A percentile compares a stretch with the other conserved stretches of the same genome.
These are phyloP conservation scores for Danionella dracula DNA, from an alignment of 2,797 vertebrate species.

Conservation along the genomic window DNA sequence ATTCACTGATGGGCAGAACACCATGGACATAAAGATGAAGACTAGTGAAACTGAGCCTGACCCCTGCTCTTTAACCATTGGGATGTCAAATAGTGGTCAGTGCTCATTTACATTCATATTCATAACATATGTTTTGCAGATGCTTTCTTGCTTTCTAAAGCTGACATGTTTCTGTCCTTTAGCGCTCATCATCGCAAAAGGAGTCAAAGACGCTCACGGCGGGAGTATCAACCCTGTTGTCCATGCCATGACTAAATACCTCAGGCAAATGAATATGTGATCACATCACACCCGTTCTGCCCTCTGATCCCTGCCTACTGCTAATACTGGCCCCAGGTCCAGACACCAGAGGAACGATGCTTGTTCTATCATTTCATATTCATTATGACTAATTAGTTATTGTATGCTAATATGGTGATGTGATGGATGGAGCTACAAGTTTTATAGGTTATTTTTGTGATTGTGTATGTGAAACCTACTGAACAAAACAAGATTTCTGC, in stretches of 20 bases:
- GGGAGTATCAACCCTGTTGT: conserved; percentile 38
- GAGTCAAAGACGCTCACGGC: conserved; percentile 35
- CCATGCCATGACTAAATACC: conserved; percentile 20
- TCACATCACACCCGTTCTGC: neutral
- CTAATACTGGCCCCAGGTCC: no score
- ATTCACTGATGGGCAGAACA: neutral
- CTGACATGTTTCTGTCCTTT: neutral
- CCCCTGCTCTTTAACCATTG: conserved; percentile 34
- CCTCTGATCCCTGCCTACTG: neutral
- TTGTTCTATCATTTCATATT: no score
- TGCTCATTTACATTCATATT: neutral
- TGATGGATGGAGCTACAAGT: no score
- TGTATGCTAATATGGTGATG: no score
- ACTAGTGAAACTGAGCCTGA: neutral
- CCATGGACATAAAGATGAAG: conserved; percentile 52
- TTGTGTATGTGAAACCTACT: no score
- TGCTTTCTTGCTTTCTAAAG: no score
- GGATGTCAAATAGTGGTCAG: no score
- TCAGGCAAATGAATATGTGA: conserved; percentile 15
- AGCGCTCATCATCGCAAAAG: conserved; percentile 44
- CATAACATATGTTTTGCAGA: no score
- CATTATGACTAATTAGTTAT: no score
- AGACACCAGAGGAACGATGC: no score
- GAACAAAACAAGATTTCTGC: no score
- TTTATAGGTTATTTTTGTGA: no score